A percentile compares a stretch with the other conserved stretches of the same genome.
Evolutionary conservation across 2,113 vertebrate genomes (phyloP).

Genomic region (Ictidomys tridecemlineatus): DNA sequence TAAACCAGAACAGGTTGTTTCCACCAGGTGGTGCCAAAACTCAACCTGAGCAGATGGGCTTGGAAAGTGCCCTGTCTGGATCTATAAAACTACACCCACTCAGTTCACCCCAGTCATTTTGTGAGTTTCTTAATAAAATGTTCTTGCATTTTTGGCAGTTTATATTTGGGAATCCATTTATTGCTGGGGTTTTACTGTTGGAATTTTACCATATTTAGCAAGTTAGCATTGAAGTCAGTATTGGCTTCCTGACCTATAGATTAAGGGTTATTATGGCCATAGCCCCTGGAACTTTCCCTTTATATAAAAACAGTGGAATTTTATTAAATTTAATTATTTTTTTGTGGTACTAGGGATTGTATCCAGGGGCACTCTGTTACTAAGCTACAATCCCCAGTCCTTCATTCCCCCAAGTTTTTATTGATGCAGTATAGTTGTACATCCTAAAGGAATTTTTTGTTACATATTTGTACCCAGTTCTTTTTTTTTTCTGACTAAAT

Average conservation of each 20-base stretch:
- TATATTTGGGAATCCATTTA: neutral
- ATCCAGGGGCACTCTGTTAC: no score
- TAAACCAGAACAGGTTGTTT: neutral
- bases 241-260: neutral
- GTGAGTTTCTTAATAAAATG: neutral
- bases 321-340: neutral
- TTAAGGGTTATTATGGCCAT: neutral
- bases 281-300: neutral
- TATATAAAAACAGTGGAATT: neutral
- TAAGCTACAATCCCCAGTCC: no score
- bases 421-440: no score
- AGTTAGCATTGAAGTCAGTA: neutral
- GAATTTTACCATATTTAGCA: neutral
- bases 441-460: no score
- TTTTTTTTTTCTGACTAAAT: no score
- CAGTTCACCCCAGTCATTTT: neutral
- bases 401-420: no score
- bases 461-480: no score
- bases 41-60: neutral
- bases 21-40: slow-evolving; percentile 57
- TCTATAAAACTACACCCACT: neutral
- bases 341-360: no score
- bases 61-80: neutral
- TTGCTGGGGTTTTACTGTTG: neutral
- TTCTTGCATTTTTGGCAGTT: neutral